These are phyloP conservation scores for Bembecia ichneumoniformis DNA, from an alignment of 2,888 invertebrate species.

Conservation along the genomic window DNA sequence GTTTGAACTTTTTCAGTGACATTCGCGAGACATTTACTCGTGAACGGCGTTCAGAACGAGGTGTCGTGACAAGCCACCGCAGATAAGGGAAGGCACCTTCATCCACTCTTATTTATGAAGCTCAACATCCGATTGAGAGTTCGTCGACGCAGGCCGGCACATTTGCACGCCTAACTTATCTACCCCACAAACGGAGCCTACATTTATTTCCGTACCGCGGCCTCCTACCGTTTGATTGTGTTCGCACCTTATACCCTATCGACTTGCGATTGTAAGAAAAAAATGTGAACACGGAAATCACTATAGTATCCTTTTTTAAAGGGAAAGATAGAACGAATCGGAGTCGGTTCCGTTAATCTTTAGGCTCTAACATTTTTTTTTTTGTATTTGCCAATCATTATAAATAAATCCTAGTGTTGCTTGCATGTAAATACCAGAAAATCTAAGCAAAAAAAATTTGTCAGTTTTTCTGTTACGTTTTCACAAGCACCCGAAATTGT, in stretches of 20 bases:
- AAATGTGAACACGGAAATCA: not conserved
- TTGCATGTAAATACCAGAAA: no score
- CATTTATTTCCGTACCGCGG: slow-evolving; percentile 59
- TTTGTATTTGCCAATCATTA: no score
- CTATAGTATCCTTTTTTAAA: no score
- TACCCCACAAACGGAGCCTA: slow-evolving; percentile 50
- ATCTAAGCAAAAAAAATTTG: no score
- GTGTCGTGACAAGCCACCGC: slow-evolving; percentile 33
- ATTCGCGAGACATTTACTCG: slow-evolving; percentile 11
- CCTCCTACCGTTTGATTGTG: slow-evolving; percentile 47
- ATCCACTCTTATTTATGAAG: slow-evolving; percentile 68
- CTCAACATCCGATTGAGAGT: slow-evolving; percentile 64
- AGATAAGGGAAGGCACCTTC: slow-evolving; percentile 51
- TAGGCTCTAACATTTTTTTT: no score
- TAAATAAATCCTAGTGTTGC: no score
- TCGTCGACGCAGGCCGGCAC: slow-evolving; percentile 41
- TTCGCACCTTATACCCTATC: not conserved
- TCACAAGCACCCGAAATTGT: no score
- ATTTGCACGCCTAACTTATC: slow-evolving; percentile 56
- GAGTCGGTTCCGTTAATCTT: no score
- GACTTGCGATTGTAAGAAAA: not conserved
- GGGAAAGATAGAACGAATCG: no score
- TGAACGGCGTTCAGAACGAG: slow-evolving; percentile 38
- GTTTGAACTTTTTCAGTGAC: slow-evolving; percentile 2
- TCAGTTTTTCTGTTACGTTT: no score